Conservation (phyloP, 2,797 vertebrate genomes). For the Megaceryle alcyon region DNA sequence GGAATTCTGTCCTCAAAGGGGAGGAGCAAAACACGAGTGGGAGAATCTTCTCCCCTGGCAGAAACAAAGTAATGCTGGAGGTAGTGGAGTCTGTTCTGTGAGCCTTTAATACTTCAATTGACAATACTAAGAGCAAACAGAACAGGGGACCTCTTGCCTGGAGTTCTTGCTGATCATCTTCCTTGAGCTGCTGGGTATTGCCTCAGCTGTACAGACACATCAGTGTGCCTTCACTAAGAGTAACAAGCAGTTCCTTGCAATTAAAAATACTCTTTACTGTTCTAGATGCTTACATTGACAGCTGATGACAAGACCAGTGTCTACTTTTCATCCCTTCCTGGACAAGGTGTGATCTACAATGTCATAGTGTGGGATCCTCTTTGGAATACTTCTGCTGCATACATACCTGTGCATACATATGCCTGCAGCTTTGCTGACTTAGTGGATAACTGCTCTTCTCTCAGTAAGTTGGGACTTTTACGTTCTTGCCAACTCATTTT, state of each 20-base stretch:
- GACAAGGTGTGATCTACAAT: conserved; percentile 92
- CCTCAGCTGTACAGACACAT: neutral
- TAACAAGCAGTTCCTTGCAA: neutral
- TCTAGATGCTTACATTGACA: conserved; percentile 84
- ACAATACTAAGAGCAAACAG: neutral
- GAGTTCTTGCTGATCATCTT: neutral
- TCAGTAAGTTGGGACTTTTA: conserved; percentile 80
- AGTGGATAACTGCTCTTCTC: conserved; percentile 83
- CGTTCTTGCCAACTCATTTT: neutral
- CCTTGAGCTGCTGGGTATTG: neutral
- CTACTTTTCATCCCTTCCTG: conserved; percentile 88
- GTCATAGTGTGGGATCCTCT: conserved; percentile 90
- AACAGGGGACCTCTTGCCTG: neutral
- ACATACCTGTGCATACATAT: conserved; percentile 91
- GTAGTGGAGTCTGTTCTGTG: neutral
- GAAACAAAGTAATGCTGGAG: neutral
- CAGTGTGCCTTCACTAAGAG: neutral
- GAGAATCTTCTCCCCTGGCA: neutral
- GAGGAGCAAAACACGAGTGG: neutral
- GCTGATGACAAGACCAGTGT: conserved; percentile 79
- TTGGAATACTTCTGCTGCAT: conserved; percentile 89
- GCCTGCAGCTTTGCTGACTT: conserved; percentile 87
- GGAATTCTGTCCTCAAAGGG: neutral
- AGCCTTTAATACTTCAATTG: neutral
- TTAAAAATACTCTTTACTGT: neutral